phyloP scores from a whole-genome alignment of 2,888 invertebrate species.

The Gymnoscelis rufifasciata region DNA sequence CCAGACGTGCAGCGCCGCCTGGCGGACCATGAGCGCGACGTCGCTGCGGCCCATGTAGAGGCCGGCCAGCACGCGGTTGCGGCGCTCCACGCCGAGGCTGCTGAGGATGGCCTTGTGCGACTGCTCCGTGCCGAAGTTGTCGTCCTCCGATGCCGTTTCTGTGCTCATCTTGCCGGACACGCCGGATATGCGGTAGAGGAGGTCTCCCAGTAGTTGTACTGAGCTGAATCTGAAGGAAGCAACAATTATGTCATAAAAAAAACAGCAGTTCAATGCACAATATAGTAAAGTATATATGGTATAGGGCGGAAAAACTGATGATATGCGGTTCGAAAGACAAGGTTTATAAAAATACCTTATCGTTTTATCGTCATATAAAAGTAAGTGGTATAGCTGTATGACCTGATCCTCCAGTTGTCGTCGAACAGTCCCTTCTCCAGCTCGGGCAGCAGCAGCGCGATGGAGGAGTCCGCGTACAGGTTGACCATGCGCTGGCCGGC shows the following conservation, averaged over 20 bases:
- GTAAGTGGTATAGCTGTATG: neutral
- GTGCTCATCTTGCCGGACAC: constrained; percentile 99
- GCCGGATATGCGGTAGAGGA: constrained; percentile 97
- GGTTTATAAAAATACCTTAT: neutral
- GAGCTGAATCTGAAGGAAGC: constrained; percentile 93
- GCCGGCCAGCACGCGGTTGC: constrained; percentile 95
- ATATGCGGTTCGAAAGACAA: no score
- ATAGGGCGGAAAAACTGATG: no score
- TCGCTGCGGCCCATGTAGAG: constrained; percentile 98
- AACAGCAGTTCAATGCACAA: no score
- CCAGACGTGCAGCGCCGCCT: constrained; percentile 90
- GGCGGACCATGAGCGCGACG: constrained; percentile 96
- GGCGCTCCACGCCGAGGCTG: constrained; percentile 91
- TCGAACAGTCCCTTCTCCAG: constrained; percentile 96
- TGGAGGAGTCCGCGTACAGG: constrained; percentile 96
- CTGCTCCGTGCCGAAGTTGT: constrained; percentile 98
- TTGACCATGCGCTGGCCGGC: constrained; percentile 98
- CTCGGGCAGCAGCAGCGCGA: constrained; percentile 94
- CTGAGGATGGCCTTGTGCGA: constrained; percentile 94
- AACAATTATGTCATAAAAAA: no score
- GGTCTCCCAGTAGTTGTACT: constrained; percentile 94
- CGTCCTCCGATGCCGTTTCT: constrained; percentile 98
- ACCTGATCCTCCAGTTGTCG: constrained; percentile 96
- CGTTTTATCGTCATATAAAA: no score
- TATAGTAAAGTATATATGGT: no score